phyloP scores from a whole-genome alignment of 1,140 invertebrate genomes.

The Anastrepha ludens region DNA sequence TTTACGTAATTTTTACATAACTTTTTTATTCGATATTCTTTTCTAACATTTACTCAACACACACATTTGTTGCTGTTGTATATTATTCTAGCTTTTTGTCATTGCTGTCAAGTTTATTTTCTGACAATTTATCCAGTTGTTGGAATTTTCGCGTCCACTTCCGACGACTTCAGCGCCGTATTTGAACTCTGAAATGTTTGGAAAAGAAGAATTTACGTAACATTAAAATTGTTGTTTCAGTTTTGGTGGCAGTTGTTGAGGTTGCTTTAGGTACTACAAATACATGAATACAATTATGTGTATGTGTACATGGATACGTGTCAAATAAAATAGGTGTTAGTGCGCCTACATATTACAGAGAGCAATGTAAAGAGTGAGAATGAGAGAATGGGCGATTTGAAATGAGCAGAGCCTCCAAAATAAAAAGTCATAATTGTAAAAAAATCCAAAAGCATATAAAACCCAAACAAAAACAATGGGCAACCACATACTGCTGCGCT shows the following conservation, averaged over 20 bases:
- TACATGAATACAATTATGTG: slow-evolving; percentile 17
- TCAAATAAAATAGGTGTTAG: neutral
- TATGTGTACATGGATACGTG: neutral
- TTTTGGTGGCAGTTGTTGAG: slow-evolving; percentile 48
- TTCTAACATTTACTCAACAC: neutral
- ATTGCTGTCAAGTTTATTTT: neutral
- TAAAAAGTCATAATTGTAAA: neutral
- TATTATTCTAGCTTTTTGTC: neutral
- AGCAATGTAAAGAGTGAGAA: neutral
- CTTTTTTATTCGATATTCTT: slow-evolving; percentile 11
- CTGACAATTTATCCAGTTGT: slow-evolving; percentile 16
- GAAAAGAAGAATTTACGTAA: slow-evolving; percentile 56
- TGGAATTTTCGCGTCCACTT: slow-evolving; percentile 36
- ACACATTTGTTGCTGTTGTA: slow-evolving; percentile 9
- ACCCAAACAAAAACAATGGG: neutral
- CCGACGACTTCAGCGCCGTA: slow-evolving; percentile 47
- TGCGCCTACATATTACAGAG: neutral
- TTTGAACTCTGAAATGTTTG: slow-evolving; percentile 56
- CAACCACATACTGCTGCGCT: neutral
- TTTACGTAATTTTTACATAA: slow-evolving; percentile 27
- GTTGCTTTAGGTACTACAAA: slow-evolving; percentile 41
- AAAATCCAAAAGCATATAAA: neutral
- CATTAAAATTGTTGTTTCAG: slow-evolving; percentile 49
- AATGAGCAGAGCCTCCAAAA: neutral
- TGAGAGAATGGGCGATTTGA: neutral